Conservation (phyloP, 2,797 vertebrate species). For the Poecilia velifera region DNA sequence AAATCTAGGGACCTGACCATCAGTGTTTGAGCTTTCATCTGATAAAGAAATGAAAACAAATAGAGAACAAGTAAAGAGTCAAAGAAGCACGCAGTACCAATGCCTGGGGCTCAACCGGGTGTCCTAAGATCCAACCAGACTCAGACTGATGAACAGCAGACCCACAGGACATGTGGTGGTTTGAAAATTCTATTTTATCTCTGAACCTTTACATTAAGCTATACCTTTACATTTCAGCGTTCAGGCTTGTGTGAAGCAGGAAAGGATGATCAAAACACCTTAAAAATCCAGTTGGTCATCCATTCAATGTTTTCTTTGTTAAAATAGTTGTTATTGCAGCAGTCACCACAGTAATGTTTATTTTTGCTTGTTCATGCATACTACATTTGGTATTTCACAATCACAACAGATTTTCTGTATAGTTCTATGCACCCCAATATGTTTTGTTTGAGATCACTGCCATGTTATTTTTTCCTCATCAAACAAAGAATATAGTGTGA, state of each 20-base stretch:
- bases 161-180: not conserved
- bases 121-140: not conserved
- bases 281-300: not conserved
- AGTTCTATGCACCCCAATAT: not conserved
- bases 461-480: not conserved
- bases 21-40: conserved; percentile 75
- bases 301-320: not conserved
- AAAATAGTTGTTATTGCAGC: not conserved
- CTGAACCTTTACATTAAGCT: not conserved
- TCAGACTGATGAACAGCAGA: not conserved
- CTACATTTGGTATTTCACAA: not conserved
- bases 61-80: conserved; percentile 26
- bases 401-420: not conserved
- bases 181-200: not conserved
- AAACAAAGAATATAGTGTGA: not conserved
- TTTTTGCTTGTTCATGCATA: not conserved
- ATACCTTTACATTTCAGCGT: not conserved
- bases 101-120: not conserved
- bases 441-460: not conserved
- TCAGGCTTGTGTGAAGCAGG: not conserved
- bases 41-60: conserved; percentile 51
- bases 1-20: conserved; percentile 78
- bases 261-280: not conserved
- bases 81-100: not conserved
- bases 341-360: not conserved